Evolutionary conservation across 2,888 invertebrate genomes (phyloP), one percentile per base, ranked within the genome.

Genomic region (Entomobrya proxima): DNA sequence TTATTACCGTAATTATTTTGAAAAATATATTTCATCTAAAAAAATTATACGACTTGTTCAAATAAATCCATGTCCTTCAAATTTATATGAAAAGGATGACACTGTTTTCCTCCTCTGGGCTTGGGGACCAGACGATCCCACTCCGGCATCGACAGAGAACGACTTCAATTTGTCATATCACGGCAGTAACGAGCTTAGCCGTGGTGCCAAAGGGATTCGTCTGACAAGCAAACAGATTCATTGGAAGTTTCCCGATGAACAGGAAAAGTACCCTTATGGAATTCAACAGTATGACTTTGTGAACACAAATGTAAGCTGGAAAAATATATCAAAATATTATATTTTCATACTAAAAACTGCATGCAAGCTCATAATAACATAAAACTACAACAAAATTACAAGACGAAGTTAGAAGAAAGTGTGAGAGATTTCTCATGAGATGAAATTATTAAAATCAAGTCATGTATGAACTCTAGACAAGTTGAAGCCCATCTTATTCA

Each of bases 21-120:
- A n/a, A n/a, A n/a, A n/a, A 75, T 5, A 27, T 40, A 30, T n/a
- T 61, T 1, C 2, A 13, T 21, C 35, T 61, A 2, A 61, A 32
- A 32, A 2, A 27, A 27, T 27, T 58, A 30, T 11, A 58, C 4
- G 3, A 15, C n/a, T 47, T 47, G 3, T 15, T 47, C 13, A 52
- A 52, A 18, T 18, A 21, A 2, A 52, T 52, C 18, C 21, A 52
- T 50, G n/a, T 50, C 50, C 50, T 1, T 50, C 21, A n/a, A n/a
- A n/a, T n/a, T n/a, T n/a, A n/a, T 84, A 9, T 72, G n/a, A 37
- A 21, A 11, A 88, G 88, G 88, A 85, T 40, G 96, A 96, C 91
- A 96, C 96, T 5, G 94, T 95, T 6, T 94, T 95, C 91, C 94
- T 97, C 0, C 94, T 96, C 24, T 97, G 96, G 96, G 95, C 96